A percentile compares a stretch with the other conserved stretches of the same genome.
These are phyloP conservation scores for Opisthocomus hoazin DNA, from an alignment of 2,113 vertebrate species.

Conservation along the genomic window DNA sequence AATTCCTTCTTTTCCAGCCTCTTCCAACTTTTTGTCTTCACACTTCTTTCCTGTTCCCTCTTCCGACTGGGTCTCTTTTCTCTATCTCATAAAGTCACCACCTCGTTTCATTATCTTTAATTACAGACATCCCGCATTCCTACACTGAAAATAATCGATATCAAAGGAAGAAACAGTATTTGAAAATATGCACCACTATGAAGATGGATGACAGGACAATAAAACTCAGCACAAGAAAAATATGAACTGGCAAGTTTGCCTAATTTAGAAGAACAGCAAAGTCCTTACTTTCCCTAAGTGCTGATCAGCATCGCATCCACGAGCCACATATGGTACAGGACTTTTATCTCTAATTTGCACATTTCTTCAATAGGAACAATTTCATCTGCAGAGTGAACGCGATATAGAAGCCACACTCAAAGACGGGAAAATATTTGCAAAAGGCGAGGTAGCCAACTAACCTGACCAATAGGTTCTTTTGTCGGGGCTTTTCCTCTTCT, in stretches of 20 bases:
- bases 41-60: not conserved
- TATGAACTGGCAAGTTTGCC: not conserved
- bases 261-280: not conserved
- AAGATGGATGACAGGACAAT: not conserved
- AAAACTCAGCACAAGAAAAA: not conserved
- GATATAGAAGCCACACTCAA: not conserved
- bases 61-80: not conserved
- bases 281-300: not conserved
- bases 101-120: not conserved
- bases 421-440: not conserved
- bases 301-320: not conserved
- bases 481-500: constrained; percentile 89
- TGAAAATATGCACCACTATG: not conserved
- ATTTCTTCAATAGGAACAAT: not conserved
- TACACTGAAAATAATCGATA: not conserved
- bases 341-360: not conserved
- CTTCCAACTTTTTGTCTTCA: not conserved
- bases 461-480: constrained; percentile 88
- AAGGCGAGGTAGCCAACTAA: constrained; percentile 52
- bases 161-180: not conserved
- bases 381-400: not conserved
- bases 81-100: not conserved
- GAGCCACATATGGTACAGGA: not conserved
- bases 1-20: not conserved
- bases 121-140: not conserved